Evolutionary conservation across 2,113 vertebrate genomes (phyloP), one percentile per base, ranked within the genome.

Genomic region (Atlantisia rogersi): DNA sequence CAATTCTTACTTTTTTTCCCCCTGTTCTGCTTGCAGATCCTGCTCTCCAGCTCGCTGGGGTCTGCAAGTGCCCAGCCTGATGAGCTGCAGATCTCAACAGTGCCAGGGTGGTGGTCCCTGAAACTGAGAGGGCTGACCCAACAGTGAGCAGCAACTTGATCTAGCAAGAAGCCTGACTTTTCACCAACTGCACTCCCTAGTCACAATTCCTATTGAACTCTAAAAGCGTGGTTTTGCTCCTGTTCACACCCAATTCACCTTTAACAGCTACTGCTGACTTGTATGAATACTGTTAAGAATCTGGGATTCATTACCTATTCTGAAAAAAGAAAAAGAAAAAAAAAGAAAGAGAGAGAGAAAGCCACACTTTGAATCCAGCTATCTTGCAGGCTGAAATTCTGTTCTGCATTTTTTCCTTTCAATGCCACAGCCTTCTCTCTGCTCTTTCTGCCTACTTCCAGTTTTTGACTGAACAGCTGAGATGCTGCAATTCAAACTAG

Each of bases 401-500:
- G 37, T 82, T 86, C 60, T 37, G 28, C 60, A 63, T 56, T 78
- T 90, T 86, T 94, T 69, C 40, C 84, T 70, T 83, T 67, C 69
- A 88, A 32, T 68, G 67, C n/a, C 58, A 0, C 59, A 59, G 64
- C 26, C 68, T 93, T 60, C 90, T 77, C 82, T 90, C 82, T 90
- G 50, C 48, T 56, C 39, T 69, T 74, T 85, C 78, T 74, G 40
- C 26, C 52, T 62, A 22, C n/a, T 94, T 93, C 67, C 55, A 93
- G 37, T 80, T 91, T 92, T 65, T 55, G 59, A 46, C 81, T 19
- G 87, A 97, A 92, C 20, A 95, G 74, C 67, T 87, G 92, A 92
- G 88, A 59, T 53, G 77, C 42, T 86, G 63, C 95, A 96, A 96
- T 86, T 92, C 35, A 96, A 92, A 80, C 69, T 81, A 74, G 12